phyloP scores from a whole-genome alignment of 2,113 vertebrate genomes.

The Dolichotis patagonum region DNA sequence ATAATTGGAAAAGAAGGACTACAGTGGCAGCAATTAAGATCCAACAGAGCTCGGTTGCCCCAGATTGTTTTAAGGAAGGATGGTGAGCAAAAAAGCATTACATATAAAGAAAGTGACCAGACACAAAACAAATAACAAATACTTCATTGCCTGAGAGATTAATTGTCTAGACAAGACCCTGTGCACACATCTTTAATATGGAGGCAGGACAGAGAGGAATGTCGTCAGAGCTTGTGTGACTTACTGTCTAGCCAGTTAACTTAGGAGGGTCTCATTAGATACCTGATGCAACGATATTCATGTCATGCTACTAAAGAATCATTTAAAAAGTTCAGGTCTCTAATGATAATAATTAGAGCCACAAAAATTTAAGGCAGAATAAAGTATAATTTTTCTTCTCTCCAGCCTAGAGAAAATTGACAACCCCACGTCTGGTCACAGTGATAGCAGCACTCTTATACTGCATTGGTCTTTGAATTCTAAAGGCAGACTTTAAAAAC shows the following conservation, averaged over 20 bases:
- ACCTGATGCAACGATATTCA: not conserved
- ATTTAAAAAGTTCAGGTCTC: not conserved
- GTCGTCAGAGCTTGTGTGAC: not conserved
- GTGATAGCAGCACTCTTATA: not conserved
- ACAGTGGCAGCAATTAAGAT: not conserved
- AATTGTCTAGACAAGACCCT: not conserved
- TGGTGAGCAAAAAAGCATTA: not conserved
- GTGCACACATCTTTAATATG: not conserved
- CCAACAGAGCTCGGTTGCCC: not conserved
- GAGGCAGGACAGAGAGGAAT: not conserved
- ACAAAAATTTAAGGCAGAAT: not conserved
- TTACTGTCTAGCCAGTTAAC: not conserved
- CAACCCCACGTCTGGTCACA: not conserved
- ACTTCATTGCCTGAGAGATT: not conserved
- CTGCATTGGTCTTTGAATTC: no score
- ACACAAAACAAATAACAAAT: not conserved
- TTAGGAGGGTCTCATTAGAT: not conserved
- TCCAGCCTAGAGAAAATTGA: not conserved
- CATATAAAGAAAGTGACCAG: not conserved
- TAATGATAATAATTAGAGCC: not conserved
- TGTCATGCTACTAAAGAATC: not conserved
- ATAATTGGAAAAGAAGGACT: conserved; percentile 36
- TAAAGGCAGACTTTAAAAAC: not conserved
- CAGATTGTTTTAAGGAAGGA: not conserved
- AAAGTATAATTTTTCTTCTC: not conserved